These are phyloP conservation scores for Drosophila macrothrix DNA, from an alignment of 2,888 invertebrate species.

Conservation along the genomic window DNA sequence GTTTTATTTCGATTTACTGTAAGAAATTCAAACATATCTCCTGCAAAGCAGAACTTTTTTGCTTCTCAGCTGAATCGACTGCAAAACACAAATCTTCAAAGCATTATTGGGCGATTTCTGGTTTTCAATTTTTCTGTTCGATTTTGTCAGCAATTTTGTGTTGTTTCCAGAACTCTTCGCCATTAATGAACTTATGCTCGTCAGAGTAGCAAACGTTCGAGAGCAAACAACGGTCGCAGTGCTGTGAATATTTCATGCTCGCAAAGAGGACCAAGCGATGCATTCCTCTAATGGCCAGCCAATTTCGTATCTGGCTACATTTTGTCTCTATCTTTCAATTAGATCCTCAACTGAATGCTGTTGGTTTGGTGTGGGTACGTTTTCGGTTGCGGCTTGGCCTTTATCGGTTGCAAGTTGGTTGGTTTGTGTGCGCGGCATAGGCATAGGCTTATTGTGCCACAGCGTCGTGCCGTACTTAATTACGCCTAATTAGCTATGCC, in stretches of 20 bases:
- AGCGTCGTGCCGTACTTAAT: conserved; percentile 54
- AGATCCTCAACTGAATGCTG: conserved; percentile 33
- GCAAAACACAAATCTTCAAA: background rate
- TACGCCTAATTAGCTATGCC: conserved; percentile 69
- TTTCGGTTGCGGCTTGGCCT: conserved; percentile 34
- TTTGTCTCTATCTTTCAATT: conserved; percentile 49
- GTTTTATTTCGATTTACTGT: too few relatives aligned
- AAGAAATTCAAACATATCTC: background rate
- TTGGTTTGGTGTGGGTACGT: conserved; percentile 1
- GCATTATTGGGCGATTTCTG: background rate
- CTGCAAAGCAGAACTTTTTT: too few relatives aligned
- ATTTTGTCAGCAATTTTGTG: background rate
- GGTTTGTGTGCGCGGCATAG: background rate
- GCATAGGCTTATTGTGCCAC: conserved; percentile 22
- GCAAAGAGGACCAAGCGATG: conserved; percentile 1
- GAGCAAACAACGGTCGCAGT: background rate
- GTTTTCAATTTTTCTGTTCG: background rate
- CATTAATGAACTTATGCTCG: background rate
- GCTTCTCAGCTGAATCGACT: background rate
- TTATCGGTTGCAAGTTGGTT: conserved; percentile 39
- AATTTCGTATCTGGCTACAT: conserved; percentile 30
- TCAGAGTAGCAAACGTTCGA: background rate
- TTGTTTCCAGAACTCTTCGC: background rate
- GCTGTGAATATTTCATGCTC: background rate
- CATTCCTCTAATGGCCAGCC: conserved; percentile 18